phyloP scores from a whole-genome alignment of 2,888 invertebrate genomes.

The Keiferia lycopersicella region DNA sequence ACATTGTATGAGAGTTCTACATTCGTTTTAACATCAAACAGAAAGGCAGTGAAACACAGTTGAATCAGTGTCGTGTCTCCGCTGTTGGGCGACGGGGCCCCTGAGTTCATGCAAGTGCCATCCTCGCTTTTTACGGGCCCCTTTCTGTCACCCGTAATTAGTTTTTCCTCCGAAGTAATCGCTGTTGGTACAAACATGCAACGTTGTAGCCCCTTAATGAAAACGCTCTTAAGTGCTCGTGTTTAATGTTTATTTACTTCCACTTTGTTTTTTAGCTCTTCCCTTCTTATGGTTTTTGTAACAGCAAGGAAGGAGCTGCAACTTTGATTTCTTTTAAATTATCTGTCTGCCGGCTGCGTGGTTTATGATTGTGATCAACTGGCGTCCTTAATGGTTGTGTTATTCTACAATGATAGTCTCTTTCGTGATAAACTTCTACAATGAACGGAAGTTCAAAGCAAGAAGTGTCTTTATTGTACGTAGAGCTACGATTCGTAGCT shows the following conservation, averaged over 20 bases:
- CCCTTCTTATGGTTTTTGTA: conserved; percentile 55
- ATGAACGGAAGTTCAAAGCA: not conserved
- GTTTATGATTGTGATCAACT: conserved; percentile 36
- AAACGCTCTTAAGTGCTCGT: conserved; percentile 72
- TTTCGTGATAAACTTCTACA: conserved; percentile 1
- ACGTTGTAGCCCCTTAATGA: conserved; percentile 73
- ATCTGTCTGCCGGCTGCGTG: conserved; percentile 39
- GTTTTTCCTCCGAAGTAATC: conserved; percentile 71
- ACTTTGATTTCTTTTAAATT: conserved; percentile 55
- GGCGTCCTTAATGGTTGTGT: conserved; percentile 28
- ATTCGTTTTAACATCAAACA: not conserved
- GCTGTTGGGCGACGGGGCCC: conserved; percentile 15
- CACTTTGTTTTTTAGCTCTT: conserved; percentile 63
- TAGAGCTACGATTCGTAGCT: conserved; percentile 9
- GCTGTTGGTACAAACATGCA: conserved; percentile 68
- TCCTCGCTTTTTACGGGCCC: conserved; percentile 47
- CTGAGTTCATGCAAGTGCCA: conserved; percentile 39
- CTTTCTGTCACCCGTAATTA: conserved; percentile 67
- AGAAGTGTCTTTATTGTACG: not conserved
- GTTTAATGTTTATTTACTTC: conserved; percentile 75
- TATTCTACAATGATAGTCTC: not conserved
- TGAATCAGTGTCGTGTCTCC: conserved; percentile 12
- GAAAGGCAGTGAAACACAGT: not conserved
- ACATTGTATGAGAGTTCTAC: not conserved
- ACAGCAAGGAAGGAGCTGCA: conserved; percentile 48